Base-by-base conservation (phyloP, 2,113 vertebrate genomes). In the Labeo rohita region DNA sequence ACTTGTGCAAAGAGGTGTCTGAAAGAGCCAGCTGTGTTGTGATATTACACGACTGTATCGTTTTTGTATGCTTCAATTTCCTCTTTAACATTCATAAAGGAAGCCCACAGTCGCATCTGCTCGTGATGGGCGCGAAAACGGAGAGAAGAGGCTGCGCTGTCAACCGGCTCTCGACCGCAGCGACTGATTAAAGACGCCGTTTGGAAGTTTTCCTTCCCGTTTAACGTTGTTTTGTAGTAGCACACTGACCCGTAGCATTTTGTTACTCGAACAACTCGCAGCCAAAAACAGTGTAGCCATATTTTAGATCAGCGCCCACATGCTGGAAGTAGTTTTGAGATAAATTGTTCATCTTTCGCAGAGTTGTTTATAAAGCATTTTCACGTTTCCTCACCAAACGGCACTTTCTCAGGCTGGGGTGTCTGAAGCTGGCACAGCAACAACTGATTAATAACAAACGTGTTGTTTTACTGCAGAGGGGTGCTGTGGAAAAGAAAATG, bases 261-360 rank as follows among this genome's bases (percentile, higher is more conserved):
- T 54, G 28, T 66, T 85, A n/a, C 61, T 79, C 75, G 4, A 74
- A 81, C 34, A 47, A 45, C 16, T 43, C 12, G n/a, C 59, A 81
- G 79, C 43, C 79, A 65, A 47, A 81, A 66, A 65, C 36, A n/a
- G 10, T 8, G 36, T 47, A 28, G 59, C 43, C 45, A 39, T 70
- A 18, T 87, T 87, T 79, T 47, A 87, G 78, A 72, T 84, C 75
- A 43, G 75, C 75, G 21, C 50, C 23, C 47, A 83, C 80, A 83
- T 36, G 49, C 11, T 21, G 3, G 28, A 52, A 56, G 49, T 52
- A 39, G 49, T 23, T 84, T 68, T 77, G 34, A 74, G 54, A 73
- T 59, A 18, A 85, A 85, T 66, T 34, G 79, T 81, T 47, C 7
- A 15, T 75, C 36, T 50, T 49, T 66, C 8, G 34, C 49, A 34